Base-by-base conservation (phyloP, 2,113 vertebrate species). In the Chloropsis cyanopogon region DNA sequence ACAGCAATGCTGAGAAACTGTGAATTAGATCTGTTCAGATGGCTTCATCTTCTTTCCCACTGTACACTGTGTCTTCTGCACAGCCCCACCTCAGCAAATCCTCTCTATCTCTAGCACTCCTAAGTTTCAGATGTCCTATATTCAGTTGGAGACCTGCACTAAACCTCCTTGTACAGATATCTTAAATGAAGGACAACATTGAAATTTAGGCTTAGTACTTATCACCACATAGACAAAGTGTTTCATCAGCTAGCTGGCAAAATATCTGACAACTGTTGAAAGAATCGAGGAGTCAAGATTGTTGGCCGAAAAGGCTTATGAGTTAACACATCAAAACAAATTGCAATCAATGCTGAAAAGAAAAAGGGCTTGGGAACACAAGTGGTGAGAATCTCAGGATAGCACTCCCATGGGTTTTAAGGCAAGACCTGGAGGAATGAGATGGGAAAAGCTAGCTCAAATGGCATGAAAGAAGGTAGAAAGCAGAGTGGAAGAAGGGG, bases 261-360 rank as follows among this genome's bases (percentile, higher is more conserved):
- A 49, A 23, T 92, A 66, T 47, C 52, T 81, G 79, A 80, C 63
- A 92, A 54, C 44, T 64, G 20, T 20, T 73, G 52, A 78, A 92
- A 86, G 64, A 87, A 90, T 42, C 3, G 4, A 83, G 71, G 53
- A 93, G 26, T 90, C 42, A 70, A 47, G 76, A 66, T 5, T 54
- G 64, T 64, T 86, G 79, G 50, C 47, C 52, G 29, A 82, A 90
- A 90, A 75, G 68, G 12, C 52, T 92, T 70, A 57, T 11, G 35
- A 57, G 47, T 73, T 86, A 86, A 57, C 16, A 90, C 79, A 96
- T 86, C 64, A 88, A 94, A 93, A 81, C 47, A 83, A 85, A 81
- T 78, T 77, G n/a, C 59, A 86, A 53, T 91, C 88, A 71, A 86
- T 90, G 68, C 35, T 86, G 47, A 86, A 86, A 88, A 93, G 71